Base-by-base conservation (phyloP, 2,113 vertebrate genomes). In the Chloropsis cyanopogon region DNA sequence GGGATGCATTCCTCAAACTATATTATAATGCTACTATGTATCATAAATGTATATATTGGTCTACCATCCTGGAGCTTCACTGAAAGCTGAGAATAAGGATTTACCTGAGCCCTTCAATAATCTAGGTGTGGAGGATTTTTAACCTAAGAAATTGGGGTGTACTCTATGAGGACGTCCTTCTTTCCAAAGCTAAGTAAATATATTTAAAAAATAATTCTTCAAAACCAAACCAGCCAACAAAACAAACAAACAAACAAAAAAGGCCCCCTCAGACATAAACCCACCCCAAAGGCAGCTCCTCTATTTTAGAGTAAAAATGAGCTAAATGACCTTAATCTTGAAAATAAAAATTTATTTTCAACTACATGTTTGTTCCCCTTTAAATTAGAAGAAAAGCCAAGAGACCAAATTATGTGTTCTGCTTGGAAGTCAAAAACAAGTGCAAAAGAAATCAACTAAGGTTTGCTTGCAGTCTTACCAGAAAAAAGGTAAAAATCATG, bases 261-360 rank as follows among this genome's bases (percentile, higher is more conserved):
- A 33, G 25, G 5, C 5, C 2, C 4, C 6, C 11, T 4, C 3
- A 66, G 4, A 53, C 11, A 26, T 6, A 42, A 46, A 1, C 1
- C 2, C 1, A 37, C 8, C 22, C 21, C 16, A 31, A 80, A 52
- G 18, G 26, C 64, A 92, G 44, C 3, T 47, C 25, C 60, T 79
- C 19, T 71, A 6, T 37, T 76, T 33, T 20, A 24, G 68, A 76
- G 12, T 28, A 19, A 33, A 71, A 80, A 83, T 29, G 2, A 59
- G 33, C 29, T 65, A 59, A 50, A 86, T 26, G 0, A 64, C 53
- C 18, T 31, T 49, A 52, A 71, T 56, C 37, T 65, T 33, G 8
- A 44, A 82, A 70, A 61, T 21, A 71, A 56, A 66, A 37, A 9
- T 0, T 8, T 11, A 21, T 72, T 81, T 95, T 81, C 39, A 73